Evolutionary conservation across 2,113 vertebrate genomes (phyloP), one percentile per base, ranked within the genome.

Genomic region (Oryzias celebensis): DNA sequence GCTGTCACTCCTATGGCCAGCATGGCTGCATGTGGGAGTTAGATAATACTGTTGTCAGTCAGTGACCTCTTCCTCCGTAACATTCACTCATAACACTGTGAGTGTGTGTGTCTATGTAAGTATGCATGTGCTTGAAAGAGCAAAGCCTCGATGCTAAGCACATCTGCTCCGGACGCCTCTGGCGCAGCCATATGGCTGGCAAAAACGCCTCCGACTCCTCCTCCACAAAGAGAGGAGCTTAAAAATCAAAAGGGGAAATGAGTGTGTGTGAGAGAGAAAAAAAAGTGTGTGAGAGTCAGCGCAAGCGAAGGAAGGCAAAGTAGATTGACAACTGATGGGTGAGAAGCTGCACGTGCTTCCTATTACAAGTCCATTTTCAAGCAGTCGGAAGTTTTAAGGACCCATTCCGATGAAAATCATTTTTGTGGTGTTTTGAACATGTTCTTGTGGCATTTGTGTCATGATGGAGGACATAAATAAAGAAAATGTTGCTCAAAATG

Each of bases 101-200:
- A 68, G 42, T 78, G 52, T 82, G 57, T 60, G 46, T 67, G 48
- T 77, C 55, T 81, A 44, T 77, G 58, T 74, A 71, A 61, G 55
- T 58, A 43, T 20, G 73, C 53, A 23, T 85, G 77, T 68, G 85
- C 78, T 86, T 71, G 81, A 86, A 48, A 61, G 76, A 85, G 80
- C 78, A 81, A 58, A 81, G 80, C 73, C 71, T 86, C 81, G 78
- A 80, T 80, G 80, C 78, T 14, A 58, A 82, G 77, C 85, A 90
- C 88, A 90, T 88, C 88, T 90, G 87, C 75, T 87, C 80, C 65
- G 65, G 84, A 87, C 60, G 85, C 86, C 85, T 68, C 78, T 81
- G 78, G 88, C 87, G 67, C 71, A 43, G 65, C 85, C 88, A 88
- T 88, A 88, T 90, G 88, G 85, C 77, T 77, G 71, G 79, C 78